phyloP scores from a whole-genome alignment of 2,113 vertebrate genomes.

The Rynchops niger region DNA sequence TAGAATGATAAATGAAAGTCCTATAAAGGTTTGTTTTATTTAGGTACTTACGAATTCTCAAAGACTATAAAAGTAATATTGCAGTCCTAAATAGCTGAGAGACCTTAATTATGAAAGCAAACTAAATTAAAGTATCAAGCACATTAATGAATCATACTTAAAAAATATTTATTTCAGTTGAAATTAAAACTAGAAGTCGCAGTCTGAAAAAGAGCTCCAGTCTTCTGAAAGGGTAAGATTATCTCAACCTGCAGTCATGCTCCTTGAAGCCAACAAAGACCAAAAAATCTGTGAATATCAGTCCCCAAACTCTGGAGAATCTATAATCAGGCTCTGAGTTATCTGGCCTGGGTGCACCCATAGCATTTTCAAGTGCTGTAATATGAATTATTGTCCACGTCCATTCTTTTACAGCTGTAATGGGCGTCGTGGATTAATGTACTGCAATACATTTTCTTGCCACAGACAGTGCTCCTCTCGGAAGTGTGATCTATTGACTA shows the following conservation, averaged over 20 bases:
- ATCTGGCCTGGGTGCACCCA: background rate
- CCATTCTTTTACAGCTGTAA: constrained; percentile 34
- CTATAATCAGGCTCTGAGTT: constrained; percentile 39
- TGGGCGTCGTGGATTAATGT: constrained; percentile 9
- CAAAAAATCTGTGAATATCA: background rate
- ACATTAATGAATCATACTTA: background rate
- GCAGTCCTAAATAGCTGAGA: background rate
- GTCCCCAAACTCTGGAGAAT: background rate
- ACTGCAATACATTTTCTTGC: constrained; percentile 35
- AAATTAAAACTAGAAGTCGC: background rate
- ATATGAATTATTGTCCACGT: constrained; percentile 33
- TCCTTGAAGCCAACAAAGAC: background rate
- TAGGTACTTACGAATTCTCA: background rate
- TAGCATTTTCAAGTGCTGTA: background rate
- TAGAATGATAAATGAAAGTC: background rate
- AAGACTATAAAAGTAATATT: background rate
- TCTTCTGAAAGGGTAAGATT: background rate
- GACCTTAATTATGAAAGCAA: constrained; percentile 22
- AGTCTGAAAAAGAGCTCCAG: background rate
- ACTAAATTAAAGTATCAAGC: background rate
- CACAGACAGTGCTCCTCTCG: constrained; percentile 12
- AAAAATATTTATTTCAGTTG: background rate
- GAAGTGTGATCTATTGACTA: constrained; percentile 52
- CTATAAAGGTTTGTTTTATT: background rate
- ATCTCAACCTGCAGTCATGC: background rate